Evolutionary conservation across 1,140 invertebrate species (phyloP), one percentile per base, ranked within the genome.

Genomic region (Hetaerina americana): DNA sequence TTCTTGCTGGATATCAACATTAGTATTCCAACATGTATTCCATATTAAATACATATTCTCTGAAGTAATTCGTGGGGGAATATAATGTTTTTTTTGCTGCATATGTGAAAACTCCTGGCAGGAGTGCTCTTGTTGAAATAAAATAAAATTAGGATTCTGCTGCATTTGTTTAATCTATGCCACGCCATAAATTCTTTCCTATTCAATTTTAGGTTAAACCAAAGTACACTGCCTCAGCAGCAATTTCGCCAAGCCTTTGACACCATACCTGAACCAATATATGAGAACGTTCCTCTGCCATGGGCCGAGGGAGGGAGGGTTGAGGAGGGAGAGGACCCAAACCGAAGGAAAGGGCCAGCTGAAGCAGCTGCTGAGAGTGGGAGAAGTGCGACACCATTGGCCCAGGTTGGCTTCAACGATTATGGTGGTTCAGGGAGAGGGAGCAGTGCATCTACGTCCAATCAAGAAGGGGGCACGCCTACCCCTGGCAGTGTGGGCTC

Each of bases 231-330:
- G 22, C 40, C 15, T 3, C 40, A 57, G 10, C 40, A 57, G 22
- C 40, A 57, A n/a, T 57, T 18, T 12, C 40, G 40, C 2, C 57
- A 31, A 0, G 49, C 57, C 12, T 71, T 57, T 26, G 57, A 15
- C 26, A 57, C 40, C 5, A 57, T 57, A 24, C 70, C 83, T 25
- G 90, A 92, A 77, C 90, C 90, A 0, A 92, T 92, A 72, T 92
- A 92, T 78, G 90, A 92, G 77, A 92, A 92, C 75, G 87, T 92
- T 8, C 89, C 89, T 10, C 75, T 89, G 26, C 76, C 77, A 0
- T 80, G 80, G 79, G 27, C 31, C 26, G 73, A 75, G 5, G 76
- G 79, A 6, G 75, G 75, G 69, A 77, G 76, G 26, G 67, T 77
- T 1, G 76, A 25, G 2, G 26, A 66, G 22, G 22, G 70, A 70